A percentile compares a stretch with the other conserved stretches of the same genome.
These are phyloP conservation scores for Melanotaenia pygmaea DNA, from an alignment of 2,797 vertebrate genomes.

Conservation along the genomic window DNA sequence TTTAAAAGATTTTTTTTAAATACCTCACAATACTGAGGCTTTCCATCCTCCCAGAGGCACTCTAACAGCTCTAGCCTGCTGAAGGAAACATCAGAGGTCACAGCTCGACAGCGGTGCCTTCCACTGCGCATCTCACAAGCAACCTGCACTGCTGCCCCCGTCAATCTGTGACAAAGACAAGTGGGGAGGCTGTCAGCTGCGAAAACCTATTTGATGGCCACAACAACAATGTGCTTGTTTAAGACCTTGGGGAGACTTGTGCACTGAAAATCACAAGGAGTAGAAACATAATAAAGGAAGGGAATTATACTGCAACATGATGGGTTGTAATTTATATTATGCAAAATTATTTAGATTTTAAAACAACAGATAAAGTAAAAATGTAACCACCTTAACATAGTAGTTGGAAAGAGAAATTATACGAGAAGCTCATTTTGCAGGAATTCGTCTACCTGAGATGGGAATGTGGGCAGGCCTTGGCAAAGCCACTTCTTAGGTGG, in stretches of 20 bases:
- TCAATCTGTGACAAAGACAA: conserved; percentile 78
- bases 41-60: conserved; percentile 84
- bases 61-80: conserved; percentile 92
- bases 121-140: conserved; percentile 87
- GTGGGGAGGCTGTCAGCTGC: rapidly evolving
- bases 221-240: neutral
- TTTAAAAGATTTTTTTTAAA: neutral
- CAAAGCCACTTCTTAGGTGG: conserved; percentile 84
- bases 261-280: neutral
- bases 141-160: conserved; percentile 88
- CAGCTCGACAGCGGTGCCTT: conserved; percentile 65
- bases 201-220: neutral
- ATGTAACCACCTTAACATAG: neutral
- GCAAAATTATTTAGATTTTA: neutral
- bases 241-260: neutral
- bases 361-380: neutral
- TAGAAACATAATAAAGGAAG: neutral
- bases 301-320: neutral
- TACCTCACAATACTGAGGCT: conserved; percentile 90
- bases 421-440: neutral
- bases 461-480: conserved; percentile 88
- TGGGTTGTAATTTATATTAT: neutral
- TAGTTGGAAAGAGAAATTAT: neutral
- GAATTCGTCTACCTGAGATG: conserved; percentile 84
- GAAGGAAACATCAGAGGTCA: conserved; percentile 87